Base-by-base conservation (phyloP, 2,888 invertebrate species). In the Oxyscelio sp. region DNA sequence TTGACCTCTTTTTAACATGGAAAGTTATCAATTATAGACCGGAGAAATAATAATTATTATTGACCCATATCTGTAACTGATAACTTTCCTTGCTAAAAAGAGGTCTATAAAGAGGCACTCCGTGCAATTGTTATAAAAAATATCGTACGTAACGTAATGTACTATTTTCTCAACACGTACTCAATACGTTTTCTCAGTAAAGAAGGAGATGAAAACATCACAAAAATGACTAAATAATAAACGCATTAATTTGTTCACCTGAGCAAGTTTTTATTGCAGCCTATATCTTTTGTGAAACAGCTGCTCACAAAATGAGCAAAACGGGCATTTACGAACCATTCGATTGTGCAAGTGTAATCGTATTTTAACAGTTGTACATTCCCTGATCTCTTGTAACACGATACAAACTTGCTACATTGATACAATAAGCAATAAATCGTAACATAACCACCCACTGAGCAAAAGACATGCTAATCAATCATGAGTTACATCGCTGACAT, bases 351-450 rank as follows among this genome's bases (percentile, higher is more conserved):
- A 19, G 54, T 27, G 40, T 80, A 71, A 80, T 80, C 79, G 79
- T 27, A 65, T 65, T 65, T 65, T 48, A 80, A 65, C 71, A 52
- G 40, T 80, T 66, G 59, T 70, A 81, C 74, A 54, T 81, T 66
- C 61, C 61, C 59, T 34, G 65, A 66, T 81, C 73, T 50, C 45
- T n/a, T 61, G 59, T 74, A 66, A 61, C 59, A 78, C n/a, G 56
- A 24, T 65, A 56, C 61, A 81, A 79, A 81, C 80, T 81, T 81
- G 74, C 59, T 74, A 59, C 59, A 74, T 81, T 74, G 61, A 81
- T 81, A 81, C 74, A 66, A 59, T 74, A 66, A 74, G 68, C 66
- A 68, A 81, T 80, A 80, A 73, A 80, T 81, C 54, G 68, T 66
- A 54, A 24, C 45, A 61, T 40, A 74, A 61, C 66, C 50, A 38